Percentiles rank a stretch among this genome's conserved stretches.
These are phyloP conservation scores for Allophyes oxyacanthae DNA, from an alignment of 2,888 invertebrate species.

Conservation along the genomic window DNA sequence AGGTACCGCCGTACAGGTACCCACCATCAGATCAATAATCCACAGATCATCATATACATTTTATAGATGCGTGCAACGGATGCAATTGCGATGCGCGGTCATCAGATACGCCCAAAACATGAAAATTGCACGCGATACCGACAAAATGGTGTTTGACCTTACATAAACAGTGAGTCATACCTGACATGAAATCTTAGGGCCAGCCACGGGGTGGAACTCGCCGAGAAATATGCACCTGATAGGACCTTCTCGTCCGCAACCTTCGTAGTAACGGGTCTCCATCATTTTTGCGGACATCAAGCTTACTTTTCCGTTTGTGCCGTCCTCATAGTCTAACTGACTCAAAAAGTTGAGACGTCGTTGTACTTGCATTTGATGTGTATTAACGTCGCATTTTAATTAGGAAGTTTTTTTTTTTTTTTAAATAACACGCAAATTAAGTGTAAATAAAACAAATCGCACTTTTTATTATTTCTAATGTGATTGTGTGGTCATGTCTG, in stretches of 20 bases:
- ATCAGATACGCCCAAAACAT: conserved; percentile 4
- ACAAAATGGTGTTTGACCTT: conserved; percentile 23
- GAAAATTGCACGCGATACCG: conserved; percentile 6
- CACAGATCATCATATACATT: conserved; percentile 25
- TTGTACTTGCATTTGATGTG: conserved; percentile 64
- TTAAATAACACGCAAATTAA: conserved; percentile 39
- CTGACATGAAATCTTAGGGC: conserved; percentile 96
- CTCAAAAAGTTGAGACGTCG: conserved; percentile 53
- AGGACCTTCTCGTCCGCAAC: conserved; percentile 92
- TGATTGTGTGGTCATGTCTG: conserved; percentile 46
- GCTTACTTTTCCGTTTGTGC: conserved; percentile 59
- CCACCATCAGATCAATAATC: conserved; percentile 47
- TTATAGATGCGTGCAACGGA: conserved; percentile 5
- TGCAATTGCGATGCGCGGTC: conserved; percentile 23
- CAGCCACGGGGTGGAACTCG: conserved; percentile 93
- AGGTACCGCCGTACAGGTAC: conserved; percentile 15
- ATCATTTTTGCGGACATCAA: conserved; percentile 74
- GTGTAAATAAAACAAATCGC: conserved; percentile 29
- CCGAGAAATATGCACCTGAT: conserved; percentile 95
- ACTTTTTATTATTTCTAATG: conserved; percentile 21
- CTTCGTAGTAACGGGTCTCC: conserved; percentile 89
- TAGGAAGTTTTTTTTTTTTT: conserved; percentile 34
- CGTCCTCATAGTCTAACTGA: conserved; percentile 62
- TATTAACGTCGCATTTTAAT: conserved; percentile 55
- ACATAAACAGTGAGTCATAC: conserved; percentile 76